Evolutionary conservation across 2,888 invertebrate species (phyloP), one percentile per base, ranked within the genome.

Genomic region (Nemotelus nigrinus): DNA sequence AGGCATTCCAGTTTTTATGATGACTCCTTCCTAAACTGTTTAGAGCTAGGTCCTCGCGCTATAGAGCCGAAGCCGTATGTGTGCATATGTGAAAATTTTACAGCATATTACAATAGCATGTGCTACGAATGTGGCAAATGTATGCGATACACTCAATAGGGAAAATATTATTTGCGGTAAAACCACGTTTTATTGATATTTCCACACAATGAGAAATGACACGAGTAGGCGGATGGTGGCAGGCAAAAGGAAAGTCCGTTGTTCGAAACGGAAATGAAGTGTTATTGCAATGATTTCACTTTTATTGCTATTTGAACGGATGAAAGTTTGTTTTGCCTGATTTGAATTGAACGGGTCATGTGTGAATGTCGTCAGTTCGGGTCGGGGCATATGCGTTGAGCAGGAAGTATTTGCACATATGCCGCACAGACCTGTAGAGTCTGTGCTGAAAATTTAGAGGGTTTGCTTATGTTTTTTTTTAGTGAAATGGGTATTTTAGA

Each of bases 171-270:
- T 74, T 74, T 74, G 74, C 63, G 74, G 74, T 74, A 74, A 74
- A 74, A 74, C 74, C 74, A 74, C 74, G 60, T 74, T 74, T 74
- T 74, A 74, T 74, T 74, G 74, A 74, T 74, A 74, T 63, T 70
- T 65, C 10, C 44, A 45, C 48, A 48, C 60, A 48, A 63, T 60
- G 60, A 74, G 63, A 55, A 2, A 10, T 5, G 63, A 5, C 5
- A n/a, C 43, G 63, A 7, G 25, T 55, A 10, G 25, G 25, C 25
- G 25, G 25, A 25, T 25, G 25, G 25, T 1, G 25, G 25, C 25
- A 25, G 25, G 25, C 25, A 25, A 25, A 25, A 25, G 41, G 68
- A 43, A 63, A 63, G 50, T 44, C 68, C 50, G 44, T n/a, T 43
- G 63, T 41, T 41, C 8, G 43, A 70, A 67, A 10, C 10, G 67